Base-by-base conservation (phyloP, 2,888 invertebrate genomes). In the Phengaris alcon region DNA sequence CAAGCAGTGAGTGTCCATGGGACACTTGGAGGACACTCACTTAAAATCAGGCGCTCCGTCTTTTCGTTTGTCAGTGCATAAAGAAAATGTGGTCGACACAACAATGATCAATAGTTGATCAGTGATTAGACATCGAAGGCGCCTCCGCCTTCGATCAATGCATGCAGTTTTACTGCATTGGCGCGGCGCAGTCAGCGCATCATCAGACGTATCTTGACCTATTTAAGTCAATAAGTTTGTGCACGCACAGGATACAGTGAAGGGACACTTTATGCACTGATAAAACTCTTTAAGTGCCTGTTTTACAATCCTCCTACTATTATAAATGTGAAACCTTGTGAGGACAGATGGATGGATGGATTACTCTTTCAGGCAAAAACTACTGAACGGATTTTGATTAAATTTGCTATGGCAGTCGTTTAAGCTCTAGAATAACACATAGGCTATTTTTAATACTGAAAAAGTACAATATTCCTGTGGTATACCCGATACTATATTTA, bases 101-200 rank as follows among this genome's bases (percentile, higher is more conserved):
- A 22, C 59, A 35, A 64, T 44, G 64, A 44, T 64, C 64, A 35
- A 64, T 64, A 64, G 59, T 64, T 64, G 64, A 64, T 64, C 64
- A 64, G 64, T 44, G 64, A 64, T 64, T 44, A 64, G 64, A 64
- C 59, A 64, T 64, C 9, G 52, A 12, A 10, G 64, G 64, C 64
- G 59, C 59, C 57, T 64, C 59, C 59, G 22, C 59, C 64, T 64
- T 44, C 64, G 64, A 64, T 64, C 64, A 64, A 64, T 64, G 64
- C 64, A 13, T n/a, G n/a, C n/a, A n/a, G 64, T 64, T 64, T 64
- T 64, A 35, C 64, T 64, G 64, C 64, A 64, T 10, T 64, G 52
- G 52, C 52, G 64, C 13, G 64, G 64, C 64, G 64, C 64, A 64
- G 15, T 57, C 35, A 4, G 12, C 59, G 59, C 35, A 64, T 22